Base-by-base conservation (phyloP, 2,888 invertebrate species). In the Andrena haemorrhoa region DNA sequence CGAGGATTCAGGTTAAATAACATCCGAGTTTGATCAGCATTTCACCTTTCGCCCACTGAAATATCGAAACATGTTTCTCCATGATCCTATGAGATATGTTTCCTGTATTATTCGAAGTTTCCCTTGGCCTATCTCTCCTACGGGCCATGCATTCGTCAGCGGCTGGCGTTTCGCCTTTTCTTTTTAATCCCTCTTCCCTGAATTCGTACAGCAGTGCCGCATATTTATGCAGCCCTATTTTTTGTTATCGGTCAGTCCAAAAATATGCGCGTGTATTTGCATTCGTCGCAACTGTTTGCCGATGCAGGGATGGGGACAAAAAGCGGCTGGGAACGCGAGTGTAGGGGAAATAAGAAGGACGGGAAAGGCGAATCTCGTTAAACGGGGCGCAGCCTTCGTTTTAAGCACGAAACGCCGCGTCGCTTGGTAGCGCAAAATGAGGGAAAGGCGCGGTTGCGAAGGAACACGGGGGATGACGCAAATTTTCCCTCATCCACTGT, bases 331-430 rank as follows among this genome's bases (percentile, higher is more conserved):
- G 49, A 41, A 31, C 31, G 51, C 33, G 65, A 41, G 10, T 16
- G 5, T 2, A 10, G 8, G 12, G 0, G 68, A 73, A 68, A 73
- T 51, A 77, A 53, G 72, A 66, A 47, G 56, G 35, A 41, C 23
- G 65, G 49, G 53, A 68, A 73, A 71, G 73, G 29, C 20, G 73
- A 77, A 81, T 81, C 72, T 83, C 65, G 81, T 81, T 81, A 82
- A 82, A 76, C 61, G 49, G 49, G 29, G 69, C 47, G 51, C 56
- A 58, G 23, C 63, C 53, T 75, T 79, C 69, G 79, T 73, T 81
- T 80, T 80, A 64, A 80, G 68, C 75, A 31, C 68, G 56, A 26
- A 69, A 75, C 70, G 31, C 61, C 64, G 47, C 66, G 66, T 47
- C 56, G 35, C 47, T 33, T n/a, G 61, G 68, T 33, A 26, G 61